Conservation (phyloP, 2,113 vertebrate genomes). For the Entomyzon cyanotis region DNA sequence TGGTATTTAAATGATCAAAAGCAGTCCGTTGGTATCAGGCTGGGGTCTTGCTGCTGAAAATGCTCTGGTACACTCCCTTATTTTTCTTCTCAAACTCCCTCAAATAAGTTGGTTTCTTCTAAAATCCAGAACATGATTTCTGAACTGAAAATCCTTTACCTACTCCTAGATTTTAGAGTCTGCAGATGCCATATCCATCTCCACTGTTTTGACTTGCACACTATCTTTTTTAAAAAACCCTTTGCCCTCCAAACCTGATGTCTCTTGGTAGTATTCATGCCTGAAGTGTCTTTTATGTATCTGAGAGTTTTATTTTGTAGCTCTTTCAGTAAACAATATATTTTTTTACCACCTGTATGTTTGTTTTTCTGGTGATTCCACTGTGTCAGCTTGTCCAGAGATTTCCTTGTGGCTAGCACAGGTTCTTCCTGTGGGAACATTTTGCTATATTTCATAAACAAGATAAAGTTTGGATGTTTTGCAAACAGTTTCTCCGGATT, state of each 20-base stretch:
- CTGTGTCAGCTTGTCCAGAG: background rate
- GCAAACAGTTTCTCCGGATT: no score
- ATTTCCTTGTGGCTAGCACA: no score
- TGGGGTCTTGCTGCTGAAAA: background rate
- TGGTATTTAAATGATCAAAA: background rate
- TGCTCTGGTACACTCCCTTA: background rate
- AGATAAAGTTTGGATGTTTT: no score
- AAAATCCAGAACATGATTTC: background rate
- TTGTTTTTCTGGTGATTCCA: background rate
- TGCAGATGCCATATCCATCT: background rate
- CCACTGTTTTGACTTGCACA: background rate
- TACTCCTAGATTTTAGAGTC: background rate
- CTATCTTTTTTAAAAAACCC: background rate
- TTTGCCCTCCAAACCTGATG: background rate
- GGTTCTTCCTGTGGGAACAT: no score
- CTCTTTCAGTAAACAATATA: background rate
- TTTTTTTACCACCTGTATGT: background rate
- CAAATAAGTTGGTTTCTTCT: background rate
- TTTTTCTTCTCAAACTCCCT: background rate
- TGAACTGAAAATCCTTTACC: background rate
- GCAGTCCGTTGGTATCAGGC: background rate
- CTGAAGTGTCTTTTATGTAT: background rate
- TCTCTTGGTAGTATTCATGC: background rate
- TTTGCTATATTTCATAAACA: no score
- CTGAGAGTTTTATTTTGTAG: background rate